A percentile compares a stretch with the other conserved stretches of the same genome.
These are phyloP conservation scores for Drosophila triauraria DNA, from an alignment of 1,140 invertebrate genomes.

Conservation along the genomic window DNA sequence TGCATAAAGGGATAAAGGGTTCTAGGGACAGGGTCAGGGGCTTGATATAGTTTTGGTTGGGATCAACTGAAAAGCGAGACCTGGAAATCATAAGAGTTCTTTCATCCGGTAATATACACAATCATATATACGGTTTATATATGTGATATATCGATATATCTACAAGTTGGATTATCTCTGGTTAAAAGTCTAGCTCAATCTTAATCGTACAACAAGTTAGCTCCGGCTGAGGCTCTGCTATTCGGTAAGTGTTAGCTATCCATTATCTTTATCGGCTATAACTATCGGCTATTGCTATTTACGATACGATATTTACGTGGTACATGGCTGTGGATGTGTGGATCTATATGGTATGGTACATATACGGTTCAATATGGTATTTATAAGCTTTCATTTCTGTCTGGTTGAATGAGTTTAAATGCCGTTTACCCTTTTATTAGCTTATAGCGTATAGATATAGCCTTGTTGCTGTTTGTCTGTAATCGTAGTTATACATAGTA, in stretches of 20 bases:
- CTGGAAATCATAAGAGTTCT: conserved; percentile 56
- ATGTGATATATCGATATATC: conserved; percentile 58
- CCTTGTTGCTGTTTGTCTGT: conserved; percentile 55
- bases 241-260: conserved; percentile 23
- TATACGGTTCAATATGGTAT: conserved; percentile 68
- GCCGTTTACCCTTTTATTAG: conserved; percentile 79
- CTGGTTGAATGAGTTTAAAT: conserved; percentile 72
- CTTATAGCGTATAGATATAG: conserved; percentile 71
- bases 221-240: conserved; percentile 60
- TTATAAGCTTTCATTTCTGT: conserved; percentile 60
- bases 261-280: conserved; percentile 39
- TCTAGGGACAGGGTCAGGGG: neutral
- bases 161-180: conserved; percentile 59
- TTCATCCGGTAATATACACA: conserved; percentile 65
- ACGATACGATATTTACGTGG: conserved; percentile 74
- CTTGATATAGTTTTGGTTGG: conserved; percentile 19
- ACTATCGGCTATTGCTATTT: conserved; percentile 77
- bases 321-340: conserved; percentile 41
- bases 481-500: conserved; percentile 44
- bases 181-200: conserved; percentile 80
- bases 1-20: conserved; percentile 9
- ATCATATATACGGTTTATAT: conserved; percentile 63
- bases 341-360: conserved; percentile 62
- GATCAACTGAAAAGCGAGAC: conserved; percentile 69
- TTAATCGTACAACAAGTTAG: conserved; percentile 74